Evolutionary conservation across 2,797 vertebrate genomes (phyloP).

Genomic region (Pitangus sulphuratus): DNA sequence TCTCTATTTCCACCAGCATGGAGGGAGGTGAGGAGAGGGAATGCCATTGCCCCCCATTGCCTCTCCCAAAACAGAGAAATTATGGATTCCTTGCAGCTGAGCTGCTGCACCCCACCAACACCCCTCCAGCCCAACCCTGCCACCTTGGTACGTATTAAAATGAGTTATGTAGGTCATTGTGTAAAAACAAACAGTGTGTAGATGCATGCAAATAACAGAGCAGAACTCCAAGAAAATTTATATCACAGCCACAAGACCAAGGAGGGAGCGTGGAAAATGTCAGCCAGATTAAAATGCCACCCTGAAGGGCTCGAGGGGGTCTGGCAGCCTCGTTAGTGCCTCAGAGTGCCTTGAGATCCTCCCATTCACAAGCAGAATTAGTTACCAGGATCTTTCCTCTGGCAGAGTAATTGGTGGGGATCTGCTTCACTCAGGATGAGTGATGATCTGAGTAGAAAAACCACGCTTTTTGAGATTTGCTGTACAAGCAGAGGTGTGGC

Average conservation of each 20-base stretch:
- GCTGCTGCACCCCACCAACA: not conserved
- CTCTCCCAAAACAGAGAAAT: not conserved
- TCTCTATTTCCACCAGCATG: not conserved
- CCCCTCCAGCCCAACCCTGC: not conserved
- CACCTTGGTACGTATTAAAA: not conserved
- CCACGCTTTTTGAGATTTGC: not conserved
- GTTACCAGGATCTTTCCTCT: not conserved
- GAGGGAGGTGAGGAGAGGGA: not conserved
- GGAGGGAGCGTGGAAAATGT: slow-evolving; percentile 6
- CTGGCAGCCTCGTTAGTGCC: not conserved
- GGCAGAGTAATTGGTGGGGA: not conserved
- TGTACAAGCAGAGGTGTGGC: not conserved
- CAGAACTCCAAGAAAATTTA: slow-evolving; percentile 23
- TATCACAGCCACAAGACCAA: not conserved
- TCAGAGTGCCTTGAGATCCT: not conserved
- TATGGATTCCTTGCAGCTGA: not conserved
- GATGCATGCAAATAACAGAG: slow-evolving; percentile 5
- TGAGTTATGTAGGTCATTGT: slow-evolving; percentile 16
- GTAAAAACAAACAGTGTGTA: slow-evolving; percentile 9
- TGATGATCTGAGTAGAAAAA: not conserved
- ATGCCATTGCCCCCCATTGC: rapidly evolving
- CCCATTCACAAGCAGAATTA: not conserved
- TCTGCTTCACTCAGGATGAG: not conserved
- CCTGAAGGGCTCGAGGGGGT: not conserved
- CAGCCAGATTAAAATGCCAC: not conserved